phyloP scores from a whole-genome alignment of 1,140 invertebrate genomes.

The Portunus trituberculatus region DNA sequence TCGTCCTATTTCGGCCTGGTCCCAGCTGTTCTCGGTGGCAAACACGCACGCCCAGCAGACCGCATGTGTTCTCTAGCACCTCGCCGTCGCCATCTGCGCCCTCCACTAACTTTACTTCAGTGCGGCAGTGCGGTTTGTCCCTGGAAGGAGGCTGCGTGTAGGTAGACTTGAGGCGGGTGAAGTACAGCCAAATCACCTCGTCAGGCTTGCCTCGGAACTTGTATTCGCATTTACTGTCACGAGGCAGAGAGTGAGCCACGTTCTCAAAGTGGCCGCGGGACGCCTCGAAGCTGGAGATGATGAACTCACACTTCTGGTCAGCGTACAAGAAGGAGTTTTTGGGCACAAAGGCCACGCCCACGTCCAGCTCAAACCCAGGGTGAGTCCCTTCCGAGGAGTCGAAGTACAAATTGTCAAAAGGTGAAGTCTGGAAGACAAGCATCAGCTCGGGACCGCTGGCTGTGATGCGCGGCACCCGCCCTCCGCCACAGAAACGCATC shows the following conservation, averaged over 20 bases:
- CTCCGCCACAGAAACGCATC: slow-evolving; percentile 93
- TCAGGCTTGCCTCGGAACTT: slow-evolving; percentile 75
- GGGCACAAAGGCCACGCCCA: slow-evolving; percentile 87
- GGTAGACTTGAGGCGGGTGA: slow-evolving; percentile 73
- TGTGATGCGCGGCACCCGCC: slow-evolving; percentile 90
- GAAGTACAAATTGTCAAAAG: slow-evolving; percentile 85
- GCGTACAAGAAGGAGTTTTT: slow-evolving; percentile 77
- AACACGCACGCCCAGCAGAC: slow-evolving; percentile 70
- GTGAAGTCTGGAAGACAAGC: slow-evolving; percentile 93
- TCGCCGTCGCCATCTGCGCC: slow-evolving; percentile 68
- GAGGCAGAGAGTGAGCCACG: slow-evolving; percentile 76
- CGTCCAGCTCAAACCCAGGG: slow-evolving; percentile 92
- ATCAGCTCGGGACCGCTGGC: slow-evolving; percentile 92
- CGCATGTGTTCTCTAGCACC: slow-evolving; percentile 74
- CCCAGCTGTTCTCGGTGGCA: slow-evolving; percentile 76
- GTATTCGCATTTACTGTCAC: slow-evolving; percentile 76
- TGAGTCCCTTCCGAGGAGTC: slow-evolving; percentile 74
- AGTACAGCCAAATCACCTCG: slow-evolving; percentile 77
- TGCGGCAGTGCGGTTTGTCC: slow-evolving; percentile 73
- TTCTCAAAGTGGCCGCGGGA: slow-evolving; percentile 75
- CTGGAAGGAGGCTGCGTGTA: slow-evolving; percentile 71
- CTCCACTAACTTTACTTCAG: slow-evolving; percentile 68
- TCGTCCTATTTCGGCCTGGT: slow-evolving; percentile 87
- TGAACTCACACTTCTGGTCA: slow-evolving; percentile 74
- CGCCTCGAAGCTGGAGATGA: slow-evolving; percentile 76